Evolutionary conservation across 2,797 vertebrate genomes (phyloP).

Genomic region (Craterocephalus amniculus): DNA sequence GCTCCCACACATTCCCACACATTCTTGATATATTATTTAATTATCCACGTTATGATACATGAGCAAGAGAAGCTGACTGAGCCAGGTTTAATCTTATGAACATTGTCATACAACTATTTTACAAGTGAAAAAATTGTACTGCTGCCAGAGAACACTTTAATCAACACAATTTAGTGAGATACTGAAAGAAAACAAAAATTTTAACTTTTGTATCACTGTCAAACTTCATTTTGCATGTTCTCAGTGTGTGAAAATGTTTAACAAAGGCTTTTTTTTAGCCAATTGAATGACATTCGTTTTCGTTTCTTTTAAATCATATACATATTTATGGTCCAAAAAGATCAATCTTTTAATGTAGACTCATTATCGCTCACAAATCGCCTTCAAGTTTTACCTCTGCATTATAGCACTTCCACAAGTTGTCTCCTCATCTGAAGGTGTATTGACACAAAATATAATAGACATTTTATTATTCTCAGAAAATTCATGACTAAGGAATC

Average conservation of each 20-base stretch:
- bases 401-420: not conserved
- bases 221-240: not conserved
- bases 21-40: conserved; percentile 11
- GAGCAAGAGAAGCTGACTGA: conserved; percentile 2
- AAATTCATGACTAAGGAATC: not conserved
- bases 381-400: not conserved
- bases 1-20: conserved; percentile 14
- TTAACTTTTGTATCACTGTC: conserved; percentile 1
- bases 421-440: not conserved
- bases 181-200: not conserved
- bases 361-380: not conserved
- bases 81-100: not conserved
- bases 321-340: not conserved
- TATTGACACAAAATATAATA: not conserved
- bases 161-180: not conserved
- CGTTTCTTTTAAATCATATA: not conserved
- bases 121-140: not conserved
- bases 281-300: not conserved
- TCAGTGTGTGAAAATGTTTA: not conserved
- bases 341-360: not conserved
- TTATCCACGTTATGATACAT: not conserved
- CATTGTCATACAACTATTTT: not conserved
- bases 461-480: not conserved
- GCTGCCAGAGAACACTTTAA: not conserved
- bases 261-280: not conserved